A percentile compares a stretch with the other conserved stretches of the same genome.
Conservation (phyloP, 2,888 invertebrate species). For the Clistopyga incitator region DNA sequence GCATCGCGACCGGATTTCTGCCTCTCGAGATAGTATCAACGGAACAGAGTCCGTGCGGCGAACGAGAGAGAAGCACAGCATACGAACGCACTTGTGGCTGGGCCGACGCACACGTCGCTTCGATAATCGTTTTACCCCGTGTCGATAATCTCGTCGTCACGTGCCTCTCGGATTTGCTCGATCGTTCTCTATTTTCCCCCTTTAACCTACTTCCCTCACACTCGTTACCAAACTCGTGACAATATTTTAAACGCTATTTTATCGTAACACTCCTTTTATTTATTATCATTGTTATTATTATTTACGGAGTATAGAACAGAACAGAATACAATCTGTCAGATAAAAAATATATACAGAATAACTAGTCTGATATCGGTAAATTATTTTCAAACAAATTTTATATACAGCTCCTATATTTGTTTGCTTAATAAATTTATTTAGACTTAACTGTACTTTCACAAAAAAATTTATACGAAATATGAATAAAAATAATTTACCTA, state of each 20-base stretch:
- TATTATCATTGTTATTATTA: no score
- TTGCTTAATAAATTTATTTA: no score
- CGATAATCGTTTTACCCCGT: slow-evolving; percentile 55
- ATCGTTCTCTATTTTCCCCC: slow-evolving; percentile 12
- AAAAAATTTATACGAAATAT: no score
- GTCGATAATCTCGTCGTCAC: slow-evolving; percentile 53
- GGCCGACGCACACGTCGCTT: slow-evolving; percentile 39
- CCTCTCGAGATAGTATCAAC: slow-evolving; percentile 32
- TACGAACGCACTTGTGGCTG: slow-evolving; percentile 21
- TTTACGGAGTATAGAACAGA: no score
- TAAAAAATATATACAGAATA: no score
- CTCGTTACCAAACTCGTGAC: not conserved
- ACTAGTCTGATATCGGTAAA: no score
- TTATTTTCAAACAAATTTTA: no score
- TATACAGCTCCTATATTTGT: no score
- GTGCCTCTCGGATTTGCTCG: slow-evolving; percentile 36
- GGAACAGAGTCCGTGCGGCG: not conserved
- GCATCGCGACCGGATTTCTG: slow-evolving; percentile 14
- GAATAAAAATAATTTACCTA: no score
- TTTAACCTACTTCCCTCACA: not conserved
- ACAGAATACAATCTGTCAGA: no score
- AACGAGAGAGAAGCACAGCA: slow-evolving; percentile 12
- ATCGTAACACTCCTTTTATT: not conserved
- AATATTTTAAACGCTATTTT: not conserved
- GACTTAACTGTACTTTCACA: no score